Evolutionary conservation across 2,113 vertebrate species (phyloP), one percentile per base, ranked within the genome.

Genomic region (Elachura formosa): DNA sequence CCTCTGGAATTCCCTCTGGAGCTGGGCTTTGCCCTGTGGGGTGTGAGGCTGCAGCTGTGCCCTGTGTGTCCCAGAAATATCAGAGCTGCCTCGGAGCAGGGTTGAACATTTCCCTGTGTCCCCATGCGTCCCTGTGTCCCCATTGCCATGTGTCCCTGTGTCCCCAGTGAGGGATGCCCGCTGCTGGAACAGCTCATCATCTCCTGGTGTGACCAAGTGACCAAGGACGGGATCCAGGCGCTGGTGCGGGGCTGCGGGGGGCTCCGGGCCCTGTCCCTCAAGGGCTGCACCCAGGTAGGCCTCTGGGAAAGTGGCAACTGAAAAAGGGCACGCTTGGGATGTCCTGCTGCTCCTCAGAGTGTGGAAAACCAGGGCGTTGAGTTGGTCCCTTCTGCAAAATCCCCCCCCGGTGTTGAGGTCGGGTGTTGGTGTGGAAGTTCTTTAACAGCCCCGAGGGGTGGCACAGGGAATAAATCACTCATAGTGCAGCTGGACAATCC

Each of bases 191-290:
- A 99, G 95, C 98, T 99, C 95, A 99, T 99, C 94, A 99, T 99
- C 97, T 99, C 99, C 91, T 99, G 99, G 99, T 99, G 99, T 68
- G 99, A 99, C 97, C 99, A 99, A 98, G 98, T 99, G 97, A 99
- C 99, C 59, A 99, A 99, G 98, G 99, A 99, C 14, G 99, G 99
- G 41, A 98, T 99, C 96, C 99, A 99, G 97, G 99, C 99, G 2
- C 98, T 99, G 97, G 99, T 99, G 89, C 98, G 98, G 89, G 99
- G 98, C 97, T 99, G 99, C 45, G 99, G 98, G 7, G 98, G 98
- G 52, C 98, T 99, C 66, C 98, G 98, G 93, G 98, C 98, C 56
- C 98, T 99, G 83, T 99, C 99, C 93, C 98, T 99, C 68, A 99
- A 99, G 89, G 99, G 99, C 97, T 99, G 99, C 98, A 99, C 99